Percentiles rank a stretch among this genome's conserved stretches.
These are phyloP conservation scores for Pristionchus entomophagus DNA, from an alignment of 2,888 invertebrate species.

Conservation along the genomic window DNA sequence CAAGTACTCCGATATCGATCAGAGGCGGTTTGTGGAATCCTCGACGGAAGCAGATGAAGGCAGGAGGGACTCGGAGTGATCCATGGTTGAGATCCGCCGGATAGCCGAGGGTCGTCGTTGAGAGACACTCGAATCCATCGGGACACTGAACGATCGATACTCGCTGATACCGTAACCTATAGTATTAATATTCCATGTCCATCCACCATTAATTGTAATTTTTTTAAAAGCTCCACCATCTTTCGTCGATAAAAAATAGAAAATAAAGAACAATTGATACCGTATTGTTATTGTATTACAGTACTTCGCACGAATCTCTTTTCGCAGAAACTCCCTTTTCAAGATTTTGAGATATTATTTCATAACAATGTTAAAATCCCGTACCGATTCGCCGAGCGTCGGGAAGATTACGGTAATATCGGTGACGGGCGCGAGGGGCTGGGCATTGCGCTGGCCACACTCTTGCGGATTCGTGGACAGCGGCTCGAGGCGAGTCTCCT, in stretches of 20 bases:
- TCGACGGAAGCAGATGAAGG: conserved; percentile 91
- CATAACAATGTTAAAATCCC: not conserved
- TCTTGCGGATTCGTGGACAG: conserved; percentile 69
- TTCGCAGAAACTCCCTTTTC: too few relatives aligned
- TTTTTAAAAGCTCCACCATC: too few relatives aligned
- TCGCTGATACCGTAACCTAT: too few relatives aligned
- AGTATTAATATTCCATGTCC: too few relatives aligned
- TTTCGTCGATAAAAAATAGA: too few relatives aligned
- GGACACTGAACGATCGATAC: conserved; percentile 81
- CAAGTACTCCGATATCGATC: conserved; percentile 96
- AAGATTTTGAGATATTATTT: too few relatives aligned
- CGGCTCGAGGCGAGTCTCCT: conserved; percentile 76
- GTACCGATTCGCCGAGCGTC: conserved; percentile 85
- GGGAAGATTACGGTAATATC: conserved; percentile 94
- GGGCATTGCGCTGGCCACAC: conserved; percentile 69
- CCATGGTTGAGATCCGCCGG: conserved; percentile 97
- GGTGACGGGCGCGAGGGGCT: conserved; percentile 89
- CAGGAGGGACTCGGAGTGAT: conserved; percentile 91
- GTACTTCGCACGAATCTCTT: too few relatives aligned
- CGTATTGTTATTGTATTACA: too few relatives aligned
- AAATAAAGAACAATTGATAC: too few relatives aligned
- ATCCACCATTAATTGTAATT: too few relatives aligned
- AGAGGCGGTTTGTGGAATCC: conserved; percentile 95
- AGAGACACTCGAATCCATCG: conserved; percentile 84
- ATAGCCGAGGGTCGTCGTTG: conserved; percentile 86